Conservation (phyloP, 2,888 invertebrate species). For the Mesorhabditis belari region DNA sequence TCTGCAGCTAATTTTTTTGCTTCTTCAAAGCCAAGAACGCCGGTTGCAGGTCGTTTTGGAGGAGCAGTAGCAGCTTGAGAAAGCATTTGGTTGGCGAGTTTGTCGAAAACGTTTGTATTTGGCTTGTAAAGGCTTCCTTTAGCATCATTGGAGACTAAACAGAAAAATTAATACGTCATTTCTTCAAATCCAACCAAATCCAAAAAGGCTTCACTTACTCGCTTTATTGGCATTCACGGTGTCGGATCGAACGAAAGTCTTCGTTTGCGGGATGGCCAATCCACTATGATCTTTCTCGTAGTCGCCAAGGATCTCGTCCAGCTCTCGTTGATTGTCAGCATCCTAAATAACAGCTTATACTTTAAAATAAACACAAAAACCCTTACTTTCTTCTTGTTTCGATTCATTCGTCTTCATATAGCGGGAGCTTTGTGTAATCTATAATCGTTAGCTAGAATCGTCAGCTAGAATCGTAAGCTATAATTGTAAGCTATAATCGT, state of each 20-base stretch:
- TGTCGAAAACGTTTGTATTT: slow-evolving; percentile 4
- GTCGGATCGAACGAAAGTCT: slow-evolving; percentile 95
- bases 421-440: no score
- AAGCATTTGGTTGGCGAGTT: slow-evolving; percentile 4
- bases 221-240: slow-evolving; percentile 63
- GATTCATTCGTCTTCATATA: background rate
- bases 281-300: slow-evolving; percentile 21
- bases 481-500: no score
- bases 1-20: slow-evolving; percentile 45
- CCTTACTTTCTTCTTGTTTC: background rate
- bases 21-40: slow-evolving; percentile 30
- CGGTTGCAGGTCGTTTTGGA: background rate
- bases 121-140: slow-evolving; percentile 25
- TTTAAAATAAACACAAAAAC: background rate
- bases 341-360: slow-evolving; percentile 6
- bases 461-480: no score
- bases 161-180: background rate
- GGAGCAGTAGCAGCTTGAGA: background rate
- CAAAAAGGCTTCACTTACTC: no score
- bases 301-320: slow-evolving; percentile 19
- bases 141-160: slow-evolving; percentile 2
- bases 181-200: background rate
- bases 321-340: slow-evolving; percentile 20
- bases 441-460: no score
- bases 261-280: slow-evolving; percentile 53